Evolutionary conservation across 2,797 vertebrate genomes (phyloP).

Genomic region (Antrozous pallidus): DNA sequence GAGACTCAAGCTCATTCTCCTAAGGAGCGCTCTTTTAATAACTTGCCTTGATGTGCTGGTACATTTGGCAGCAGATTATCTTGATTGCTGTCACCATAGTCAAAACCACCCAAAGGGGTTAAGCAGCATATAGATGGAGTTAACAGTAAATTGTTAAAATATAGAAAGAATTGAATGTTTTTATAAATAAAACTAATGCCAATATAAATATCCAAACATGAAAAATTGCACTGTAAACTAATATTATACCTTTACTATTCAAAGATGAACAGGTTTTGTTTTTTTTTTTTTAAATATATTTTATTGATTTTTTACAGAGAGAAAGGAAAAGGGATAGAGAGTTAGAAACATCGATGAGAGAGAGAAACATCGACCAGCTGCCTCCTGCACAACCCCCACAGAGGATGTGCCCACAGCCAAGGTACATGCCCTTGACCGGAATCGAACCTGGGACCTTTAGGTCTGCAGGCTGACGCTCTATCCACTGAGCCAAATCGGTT

Average conservation of each 20-base stretch:
- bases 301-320: no score
- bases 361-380: no score
- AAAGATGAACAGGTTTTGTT: background rate
- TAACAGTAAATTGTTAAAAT: background rate
- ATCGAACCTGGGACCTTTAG: no score
- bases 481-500: no score
- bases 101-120: background rate
- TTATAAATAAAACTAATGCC: background rate
- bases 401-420: no score
- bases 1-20: background rate
- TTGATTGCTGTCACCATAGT: background rate
- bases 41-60: background rate
- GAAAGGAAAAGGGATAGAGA: no score
- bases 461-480: no score
- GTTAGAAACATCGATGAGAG: no score
- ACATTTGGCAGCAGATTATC: background rate
- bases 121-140: background rate
- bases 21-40: background rate
- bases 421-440: no score
- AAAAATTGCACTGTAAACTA: background rate
- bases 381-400: no score
- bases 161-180: background rate
- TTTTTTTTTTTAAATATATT: no score
- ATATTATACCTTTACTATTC: background rate
- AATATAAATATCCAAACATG: background rate